A percentile compares a stretch with the other conserved stretches of the same genome.
Evolutionary conservation across 2,113 vertebrate species (phyloP).

Genomic region (Verasper variegatus): DNA sequence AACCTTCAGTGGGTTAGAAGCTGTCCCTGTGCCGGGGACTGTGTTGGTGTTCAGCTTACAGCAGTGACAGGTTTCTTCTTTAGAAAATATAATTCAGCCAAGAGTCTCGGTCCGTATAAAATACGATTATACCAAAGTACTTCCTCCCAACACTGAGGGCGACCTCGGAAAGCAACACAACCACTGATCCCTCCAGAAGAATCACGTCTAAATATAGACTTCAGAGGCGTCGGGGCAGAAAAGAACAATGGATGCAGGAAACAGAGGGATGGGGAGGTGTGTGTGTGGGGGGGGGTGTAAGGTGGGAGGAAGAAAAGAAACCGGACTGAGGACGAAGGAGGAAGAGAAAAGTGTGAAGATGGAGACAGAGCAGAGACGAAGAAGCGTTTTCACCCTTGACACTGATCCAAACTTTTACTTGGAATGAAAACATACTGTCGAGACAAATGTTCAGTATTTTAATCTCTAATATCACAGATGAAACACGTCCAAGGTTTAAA

Average conservation of each 20-base stretch:
- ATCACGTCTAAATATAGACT: constrained; percentile 70
- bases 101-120: constrained; percentile 29
- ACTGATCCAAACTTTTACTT: neutral
- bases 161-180: constrained; percentile 53
- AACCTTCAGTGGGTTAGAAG: constrained; percentile 14
- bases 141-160: constrained; percentile 59
- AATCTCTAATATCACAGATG: neutral
- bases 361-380: neutral
- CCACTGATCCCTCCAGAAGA: constrained; percentile 58
- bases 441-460: neutral
- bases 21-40: neutral
- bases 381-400: constrained; percentile 22
- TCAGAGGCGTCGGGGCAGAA: constrained; percentile 54
- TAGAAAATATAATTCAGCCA: neutral
- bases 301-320: constrained; percentile 29
- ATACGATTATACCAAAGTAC: constrained; percentile 56
- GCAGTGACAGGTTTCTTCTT: no score
- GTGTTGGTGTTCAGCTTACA: no score
- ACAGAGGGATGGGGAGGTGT: constrained; percentile 17
- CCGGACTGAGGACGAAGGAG: constrained; percentile 1
- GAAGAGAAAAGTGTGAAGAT: constrained; percentile 32
- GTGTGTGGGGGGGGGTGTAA: neutral
- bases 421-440: neutral
- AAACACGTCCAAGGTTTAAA: neutral
- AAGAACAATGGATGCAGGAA: constrained; percentile 70